phyloP scores from a whole-genome alignment of 92 coral and sea anemone species.

The Plumapathes pennacea region DNA sequence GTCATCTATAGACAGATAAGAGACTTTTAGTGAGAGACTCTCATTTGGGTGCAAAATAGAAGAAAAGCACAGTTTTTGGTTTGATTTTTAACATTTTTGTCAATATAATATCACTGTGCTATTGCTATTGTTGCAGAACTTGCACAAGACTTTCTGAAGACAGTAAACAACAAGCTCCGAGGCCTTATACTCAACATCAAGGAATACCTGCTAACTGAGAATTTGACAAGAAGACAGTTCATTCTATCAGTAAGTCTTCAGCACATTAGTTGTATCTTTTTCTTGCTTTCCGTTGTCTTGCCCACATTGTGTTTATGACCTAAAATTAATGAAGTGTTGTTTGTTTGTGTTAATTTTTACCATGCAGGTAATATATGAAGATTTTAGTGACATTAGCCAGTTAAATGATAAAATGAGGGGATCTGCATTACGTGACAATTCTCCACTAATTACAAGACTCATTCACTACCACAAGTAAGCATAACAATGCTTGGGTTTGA shows the following conservation, averaged over 20 bases:
- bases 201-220: slow-evolving; percentile 87
- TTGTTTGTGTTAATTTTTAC: not conserved
- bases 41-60: not conserved
- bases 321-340: not conserved
- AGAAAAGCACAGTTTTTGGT: too few relatives aligned
- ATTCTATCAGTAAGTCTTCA: slow-evolving; percentile 71
- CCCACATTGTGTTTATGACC: not conserved
- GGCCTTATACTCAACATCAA: slow-evolving; percentile 86
- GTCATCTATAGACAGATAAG: too few relatives aligned
- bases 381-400: slow-evolving; percentile 93
- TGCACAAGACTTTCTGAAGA: slow-evolving; percentile 65
- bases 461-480: slow-evolving; percentile 98
- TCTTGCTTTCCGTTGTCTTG: not conserved
- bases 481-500: not conserved
- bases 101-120: too few relatives aligned
- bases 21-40: too few relatives aligned
- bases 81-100: too few relatives aligned
- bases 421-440: slow-evolving; percentile 58
- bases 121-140: slow-evolving; percentile 51
- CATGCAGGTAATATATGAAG: slow-evolving; percentile 92
- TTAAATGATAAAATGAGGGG: slow-evolving; percentile 82
- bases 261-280: not conserved
- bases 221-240: slow-evolving; percentile 65
- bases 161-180: slow-evolving; percentile 73
- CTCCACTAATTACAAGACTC: slow-evolving; percentile 73